Conservation (phyloP, 2,113 vertebrate species). For the Brachirus orientalis region DNA sequence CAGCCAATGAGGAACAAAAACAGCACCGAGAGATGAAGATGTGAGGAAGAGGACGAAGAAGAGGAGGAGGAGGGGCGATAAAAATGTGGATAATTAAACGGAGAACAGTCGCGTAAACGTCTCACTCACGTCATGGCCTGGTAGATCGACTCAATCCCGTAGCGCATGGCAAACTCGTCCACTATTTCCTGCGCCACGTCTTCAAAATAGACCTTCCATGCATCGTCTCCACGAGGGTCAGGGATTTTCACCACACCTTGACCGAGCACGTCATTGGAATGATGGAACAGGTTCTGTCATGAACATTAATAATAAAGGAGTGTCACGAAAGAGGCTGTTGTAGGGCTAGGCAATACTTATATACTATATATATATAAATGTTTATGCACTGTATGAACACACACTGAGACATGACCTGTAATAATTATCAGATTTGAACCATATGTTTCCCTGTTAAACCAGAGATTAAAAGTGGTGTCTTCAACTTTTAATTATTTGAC, state of each 20-base stretch:
- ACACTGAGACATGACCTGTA: too few relatives aligned
- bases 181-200: constrained; percentile 96
- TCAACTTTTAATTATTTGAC: too few relatives aligned
- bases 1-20: constrained; percentile 16
- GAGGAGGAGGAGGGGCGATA: background rate
- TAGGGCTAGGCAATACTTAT: too few relatives aligned
- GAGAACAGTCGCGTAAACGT: background rate
- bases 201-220: constrained; percentile 98
- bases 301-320: too few relatives aligned
- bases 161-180: constrained; percentile 99
- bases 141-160: constrained; percentile 98
- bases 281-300: constrained; percentile 94
- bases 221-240: constrained; percentile 93
- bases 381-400: too few relatives aligned
- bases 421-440: too few relatives aligned
- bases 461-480: too few relatives aligned
- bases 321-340: too few relatives aligned
- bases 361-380: too few relatives aligned
- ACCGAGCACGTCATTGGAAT: constrained; percentile 92
- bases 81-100: constrained; percentile 4
- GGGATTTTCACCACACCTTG: constrained; percentile 92
- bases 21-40: constrained; percentile 5
- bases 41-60: background rate
- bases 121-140: constrained; percentile 98
- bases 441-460: too few relatives aligned